Evolutionary conservation across 2,888 invertebrate species (phyloP).

Genomic region (Patella depressa): DNA sequence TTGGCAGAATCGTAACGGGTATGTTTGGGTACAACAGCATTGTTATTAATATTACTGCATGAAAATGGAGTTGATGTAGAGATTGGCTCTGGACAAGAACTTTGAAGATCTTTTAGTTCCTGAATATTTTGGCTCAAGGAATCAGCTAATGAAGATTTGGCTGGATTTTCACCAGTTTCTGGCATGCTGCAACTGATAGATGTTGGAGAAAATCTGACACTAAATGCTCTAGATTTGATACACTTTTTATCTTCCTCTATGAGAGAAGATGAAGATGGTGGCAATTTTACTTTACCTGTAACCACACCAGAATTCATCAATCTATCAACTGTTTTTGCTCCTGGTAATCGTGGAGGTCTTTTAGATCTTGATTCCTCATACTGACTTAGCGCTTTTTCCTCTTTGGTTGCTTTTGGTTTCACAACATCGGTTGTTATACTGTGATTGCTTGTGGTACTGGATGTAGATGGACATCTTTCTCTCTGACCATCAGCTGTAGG

Average conservation of each 20-base stretch:
- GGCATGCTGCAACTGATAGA: neutral
- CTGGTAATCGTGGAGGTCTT: neutral
- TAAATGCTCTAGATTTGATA: neutral
- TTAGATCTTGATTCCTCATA: neutral
- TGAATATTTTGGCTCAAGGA: neutral
- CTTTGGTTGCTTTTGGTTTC: neutral
- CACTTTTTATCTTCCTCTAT: neutral
- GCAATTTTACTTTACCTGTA: neutral
- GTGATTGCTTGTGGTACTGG: neutral
- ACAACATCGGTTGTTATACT: neutral
- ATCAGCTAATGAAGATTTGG: neutral
- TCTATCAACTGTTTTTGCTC: neutral
- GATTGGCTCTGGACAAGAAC: too few relatives aligned
- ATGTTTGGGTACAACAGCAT: too few relatives aligned
- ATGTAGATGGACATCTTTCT: neutral
- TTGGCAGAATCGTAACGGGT: too few relatives aligned
- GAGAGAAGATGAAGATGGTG: neutral
- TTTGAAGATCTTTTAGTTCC: neutral
- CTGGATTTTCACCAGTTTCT: neutral
- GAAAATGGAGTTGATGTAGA: too few relatives aligned
- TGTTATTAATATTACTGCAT: too few relatives aligned
- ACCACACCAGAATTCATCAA: neutral
- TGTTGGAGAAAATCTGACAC: slow-evolving; percentile 4
- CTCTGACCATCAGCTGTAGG: neutral
- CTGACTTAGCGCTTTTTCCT: neutral